Base-by-base conservation (phyloP, 2,888 invertebrate species). In the Pharmacophagus antenor region DNA sequence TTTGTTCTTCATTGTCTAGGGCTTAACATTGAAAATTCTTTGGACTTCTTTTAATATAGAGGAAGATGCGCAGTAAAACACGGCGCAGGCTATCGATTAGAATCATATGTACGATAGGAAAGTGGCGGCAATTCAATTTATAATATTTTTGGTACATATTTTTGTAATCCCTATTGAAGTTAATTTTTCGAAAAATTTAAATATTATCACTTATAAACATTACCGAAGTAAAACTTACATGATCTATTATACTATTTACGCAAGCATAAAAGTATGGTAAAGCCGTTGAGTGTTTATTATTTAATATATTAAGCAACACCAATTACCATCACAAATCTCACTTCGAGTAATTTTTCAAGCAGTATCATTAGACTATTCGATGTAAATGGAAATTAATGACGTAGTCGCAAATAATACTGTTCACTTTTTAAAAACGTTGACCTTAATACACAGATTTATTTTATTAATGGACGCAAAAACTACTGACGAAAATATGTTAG, bases 61-160 rank as follows among this genome's bases (percentile, higher is more conserved):
- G 77, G 82, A 85, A 86, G 84, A 80, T 90, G 89, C 89, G 89
- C 88, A 80, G 71, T 88, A 81, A 76, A 85, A 82, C 82, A 85
- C 77, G 86, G 88, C 89, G 89, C 89, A 90, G 67, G 72, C 79
- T 88, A 89, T 89, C 85, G 88, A 89, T 89, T 85, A 76, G 80
- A 80, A 80, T 84, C 82, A 84, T 79, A 80, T 82, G 84, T 82
- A 80, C 71, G 76, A 72, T 73, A 69, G 74, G 68, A 77, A 78
- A 81, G 69, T 83, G 87, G 88, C 89, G 89, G 88, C 83, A 88
- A 85, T 77, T 77, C 73, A 61, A 68, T 71, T 76, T 67, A 60
- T 63, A n/a, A 37, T n/a, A 37, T n/a, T n/a, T 37, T 3, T 1
- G n/a, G 2, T 37, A 37, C 6, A 3, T 37, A 37, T 10, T 3